These are phyloP conservation scores for Agelas oroides DNA, from an alignment of 37 sponge, comb jelly and placozoan genomes.

Conservation along the genomic window DNA sequence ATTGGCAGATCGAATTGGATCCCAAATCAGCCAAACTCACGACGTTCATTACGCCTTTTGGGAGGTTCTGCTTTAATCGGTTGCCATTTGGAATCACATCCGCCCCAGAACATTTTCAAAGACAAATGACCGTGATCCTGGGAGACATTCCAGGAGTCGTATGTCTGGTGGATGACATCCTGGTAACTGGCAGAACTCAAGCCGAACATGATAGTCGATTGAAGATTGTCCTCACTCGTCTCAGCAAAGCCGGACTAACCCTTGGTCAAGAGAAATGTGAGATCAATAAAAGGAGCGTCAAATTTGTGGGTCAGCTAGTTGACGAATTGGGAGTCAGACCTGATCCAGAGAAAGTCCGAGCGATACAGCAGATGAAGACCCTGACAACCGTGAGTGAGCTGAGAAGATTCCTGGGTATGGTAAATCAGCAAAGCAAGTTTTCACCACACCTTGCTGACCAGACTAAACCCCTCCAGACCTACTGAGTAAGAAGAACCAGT, in stretches of 20 bases:
- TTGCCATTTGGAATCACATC: too few relatives aligned
- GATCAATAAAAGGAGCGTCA: neutral
- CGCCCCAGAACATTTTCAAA: too few relatives aligned
- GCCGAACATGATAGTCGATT: constrained; percentile 25
- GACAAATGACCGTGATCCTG: too few relatives aligned
- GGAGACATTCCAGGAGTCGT: neutral
- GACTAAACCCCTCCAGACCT: constrained; percentile 35
- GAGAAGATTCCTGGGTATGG: constrained; percentile 19
- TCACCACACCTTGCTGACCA: constrained; percentile 13
- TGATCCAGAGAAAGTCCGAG: constrained; percentile 49
- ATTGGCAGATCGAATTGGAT: constrained; percentile 57
- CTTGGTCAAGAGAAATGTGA: constrained; percentile 26
- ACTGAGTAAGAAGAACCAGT: neutral
- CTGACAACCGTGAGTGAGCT: constrained; percentile 18
- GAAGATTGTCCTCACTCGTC: neutral
- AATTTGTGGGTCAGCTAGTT: constrained; percentile 48
- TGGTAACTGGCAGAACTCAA: constrained; percentile 31
- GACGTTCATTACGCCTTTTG: constrained; percentile 69
- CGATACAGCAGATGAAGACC: constrained; percentile 32
- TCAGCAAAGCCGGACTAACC: constrained; percentile 9
- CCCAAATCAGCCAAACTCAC: constrained; percentile 48
- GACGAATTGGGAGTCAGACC: constrained; percentile 11
- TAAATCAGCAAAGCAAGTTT: constrained; percentile 23
- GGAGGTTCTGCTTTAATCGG: constrained; percentile 47
- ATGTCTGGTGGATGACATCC: constrained; percentile 44